These are phyloP conservation scores for Anticlea derivata DNA, from an alignment of 2,888 invertebrate genomes.

Conservation along the genomic window DNA sequence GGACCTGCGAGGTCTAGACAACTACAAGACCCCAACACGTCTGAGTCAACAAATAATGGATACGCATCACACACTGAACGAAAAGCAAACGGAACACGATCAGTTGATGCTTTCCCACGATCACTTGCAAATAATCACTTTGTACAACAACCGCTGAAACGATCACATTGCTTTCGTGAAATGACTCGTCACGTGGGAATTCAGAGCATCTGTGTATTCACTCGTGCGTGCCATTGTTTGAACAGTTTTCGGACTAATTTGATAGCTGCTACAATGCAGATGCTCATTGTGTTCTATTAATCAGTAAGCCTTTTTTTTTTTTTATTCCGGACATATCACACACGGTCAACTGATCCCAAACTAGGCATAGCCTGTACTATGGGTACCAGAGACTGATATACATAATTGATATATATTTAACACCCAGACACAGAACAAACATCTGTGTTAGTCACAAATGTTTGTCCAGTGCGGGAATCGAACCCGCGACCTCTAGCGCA, in stretches of 20 bases:
- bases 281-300: background rate
- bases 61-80: background rate
- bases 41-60: background rate
- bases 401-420: too few relatives aligned
- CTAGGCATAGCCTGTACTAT: too few relatives aligned
- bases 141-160: constrained; percentile 6
- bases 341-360: too few relatives aligned
- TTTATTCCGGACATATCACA: too few relatives aligned
- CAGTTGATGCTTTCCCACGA: background rate
- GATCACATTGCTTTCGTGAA: constrained; percentile 9
- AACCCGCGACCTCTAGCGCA: too few relatives aligned
- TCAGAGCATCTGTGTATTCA: constrained; percentile 4
- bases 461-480: too few relatives aligned
- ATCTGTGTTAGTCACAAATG: too few relatives aligned
- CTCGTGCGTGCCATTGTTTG: background rate
- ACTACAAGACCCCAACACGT: too few relatives aligned
- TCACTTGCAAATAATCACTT: constrained; percentile 1
- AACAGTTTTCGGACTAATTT: background rate
- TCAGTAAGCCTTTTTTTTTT: background rate
- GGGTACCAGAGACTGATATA: too few relatives aligned
- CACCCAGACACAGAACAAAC: too few relatives aligned
- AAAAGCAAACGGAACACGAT: background rate
- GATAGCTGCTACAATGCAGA: background rate
- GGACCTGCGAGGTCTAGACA: too few relatives aligned
- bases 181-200: constrained; percentile 11